Conservation (phyloP, 2,113 vertebrate genomes). For the Myocastor coypus region DNA sequence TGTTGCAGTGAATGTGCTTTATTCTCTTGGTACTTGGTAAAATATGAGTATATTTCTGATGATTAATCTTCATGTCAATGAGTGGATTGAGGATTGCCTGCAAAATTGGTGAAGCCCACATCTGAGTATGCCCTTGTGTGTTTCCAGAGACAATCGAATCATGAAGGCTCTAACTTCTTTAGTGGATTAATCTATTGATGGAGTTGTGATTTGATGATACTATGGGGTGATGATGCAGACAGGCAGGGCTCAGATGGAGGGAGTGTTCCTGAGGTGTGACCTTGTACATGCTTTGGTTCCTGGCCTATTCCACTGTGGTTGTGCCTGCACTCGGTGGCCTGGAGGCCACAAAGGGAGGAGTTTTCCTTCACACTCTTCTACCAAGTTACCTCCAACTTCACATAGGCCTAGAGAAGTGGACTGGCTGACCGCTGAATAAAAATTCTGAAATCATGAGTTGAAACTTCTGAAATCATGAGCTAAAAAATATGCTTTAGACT, state of each 20-base stretch:
- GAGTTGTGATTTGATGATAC: not conserved
- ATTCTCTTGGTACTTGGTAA: not conserved
- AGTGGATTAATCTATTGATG: not conserved
- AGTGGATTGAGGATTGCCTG: not conserved
- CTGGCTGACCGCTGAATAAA: not conserved
- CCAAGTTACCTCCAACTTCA: too few relatives aligned
- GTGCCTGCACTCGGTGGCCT: not conserved
- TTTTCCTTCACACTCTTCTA: not conserved
- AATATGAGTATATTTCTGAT: not conserved
- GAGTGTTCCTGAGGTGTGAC: not conserved
- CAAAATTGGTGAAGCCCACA: not conserved
- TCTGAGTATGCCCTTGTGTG: too few relatives aligned
- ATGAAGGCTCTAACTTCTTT: not conserved
- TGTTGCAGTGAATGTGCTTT: not conserved
- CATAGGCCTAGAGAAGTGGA: not conserved
- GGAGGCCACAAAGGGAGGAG: not conserved
- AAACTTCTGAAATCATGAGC: not conserved
- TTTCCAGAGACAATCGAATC: not conserved
- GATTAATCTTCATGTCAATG: not conserved
- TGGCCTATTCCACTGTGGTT: not conserved
- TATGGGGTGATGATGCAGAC: not conserved
- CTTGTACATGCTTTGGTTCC: not conserved
- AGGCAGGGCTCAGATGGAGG: not conserved
- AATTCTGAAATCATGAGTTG: not conserved
- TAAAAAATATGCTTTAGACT: too few relatives aligned